Percentiles rank a stretch among this genome's conserved stretches.
These are phyloP conservation scores for Agapornis canus DNA, from an alignment of 2,797 vertebrate genomes.

Conservation along the genomic window DNA sequence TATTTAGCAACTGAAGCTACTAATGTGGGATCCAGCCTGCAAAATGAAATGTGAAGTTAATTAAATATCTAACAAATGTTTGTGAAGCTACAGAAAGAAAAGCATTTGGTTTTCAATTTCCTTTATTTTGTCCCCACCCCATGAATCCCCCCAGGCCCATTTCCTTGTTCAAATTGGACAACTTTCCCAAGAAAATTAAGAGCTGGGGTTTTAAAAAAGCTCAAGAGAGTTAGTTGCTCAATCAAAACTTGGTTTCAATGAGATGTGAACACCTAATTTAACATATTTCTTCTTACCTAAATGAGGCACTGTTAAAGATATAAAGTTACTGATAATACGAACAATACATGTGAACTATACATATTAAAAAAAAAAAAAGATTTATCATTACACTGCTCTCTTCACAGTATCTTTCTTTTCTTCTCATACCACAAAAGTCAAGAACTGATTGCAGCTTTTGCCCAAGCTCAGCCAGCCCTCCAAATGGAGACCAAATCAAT, in stretches of 20 bases:
- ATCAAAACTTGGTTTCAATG: fast-evolving
- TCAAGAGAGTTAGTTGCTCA: neutral
- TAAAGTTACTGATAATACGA: neutral
- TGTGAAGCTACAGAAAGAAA: slow-evolving; percentile 51
- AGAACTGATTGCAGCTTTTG: neutral
- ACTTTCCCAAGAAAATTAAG: slow-evolving; percentile 40
- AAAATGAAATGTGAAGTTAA: slow-evolving; percentile 48
- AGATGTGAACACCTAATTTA: neutral
- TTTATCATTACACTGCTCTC: neutral
- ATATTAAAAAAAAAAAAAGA: neutral
- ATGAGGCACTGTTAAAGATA: neutral
- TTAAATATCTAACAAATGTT: slow-evolving; percentile 61
- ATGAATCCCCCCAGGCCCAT: slow-evolving; percentile 44
- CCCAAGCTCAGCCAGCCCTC: neutral
- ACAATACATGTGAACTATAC: neutral
- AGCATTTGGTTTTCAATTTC: slow-evolving; percentile 58
- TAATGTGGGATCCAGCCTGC: slow-evolving; percentile 28
- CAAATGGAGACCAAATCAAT: neutral
- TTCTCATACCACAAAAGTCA: neutral
- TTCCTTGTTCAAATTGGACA: slow-evolving; percentile 45
- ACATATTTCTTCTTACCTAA: neutral
- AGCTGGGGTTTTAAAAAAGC: neutral
- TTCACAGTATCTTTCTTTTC: neutral
- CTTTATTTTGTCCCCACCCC: slow-evolving; percentile 37
- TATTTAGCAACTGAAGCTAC: slow-evolving; percentile 49